These are phyloP conservation scores for Ectemnius cavifrons DNA, from an alignment of 2,888 invertebrate species.

Conservation along the genomic window DNA sequence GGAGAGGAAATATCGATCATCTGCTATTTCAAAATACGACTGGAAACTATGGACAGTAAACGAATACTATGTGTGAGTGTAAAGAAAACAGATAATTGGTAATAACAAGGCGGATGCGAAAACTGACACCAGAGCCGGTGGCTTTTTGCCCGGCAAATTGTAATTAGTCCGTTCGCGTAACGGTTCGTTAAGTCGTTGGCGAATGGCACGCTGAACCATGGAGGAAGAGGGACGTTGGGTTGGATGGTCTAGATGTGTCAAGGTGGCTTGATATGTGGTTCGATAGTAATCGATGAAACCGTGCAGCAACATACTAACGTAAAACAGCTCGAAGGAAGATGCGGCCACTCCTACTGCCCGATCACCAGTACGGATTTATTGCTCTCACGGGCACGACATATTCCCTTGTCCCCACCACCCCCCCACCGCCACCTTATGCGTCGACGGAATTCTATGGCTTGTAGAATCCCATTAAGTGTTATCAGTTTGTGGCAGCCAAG, in stretches of 20 bases:
- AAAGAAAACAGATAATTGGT: no score
- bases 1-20: no score
- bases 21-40: no score
- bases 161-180: conserved; percentile 47
- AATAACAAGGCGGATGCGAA: not conserved
- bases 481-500: no score
- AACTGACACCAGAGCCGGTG: not conserved
- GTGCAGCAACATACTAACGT: conserved; percentile 27
- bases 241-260: conserved; percentile 54
- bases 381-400: not conserved
- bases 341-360: conserved; percentile 38
- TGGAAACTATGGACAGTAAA: no score
- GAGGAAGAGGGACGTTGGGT: conserved; percentile 24
- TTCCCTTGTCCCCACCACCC: no score
- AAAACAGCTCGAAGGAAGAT: conserved; percentile 34
- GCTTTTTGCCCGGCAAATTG: conserved; percentile 6
- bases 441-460: no score
- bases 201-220: conserved; percentile 19
- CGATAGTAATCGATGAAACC: conserved; percentile 55
- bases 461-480: no score
- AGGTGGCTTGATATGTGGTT: conserved; percentile 39
- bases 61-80: no score
- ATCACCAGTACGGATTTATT: conserved; percentile 13
- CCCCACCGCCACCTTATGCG: no score
- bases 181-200: conserved; percentile 47